These are phyloP conservation scores for Leptobrachium ailaonicum DNA, from an alignment of 2,113 vertebrate genomes.

Conservation along the genomic window DNA sequence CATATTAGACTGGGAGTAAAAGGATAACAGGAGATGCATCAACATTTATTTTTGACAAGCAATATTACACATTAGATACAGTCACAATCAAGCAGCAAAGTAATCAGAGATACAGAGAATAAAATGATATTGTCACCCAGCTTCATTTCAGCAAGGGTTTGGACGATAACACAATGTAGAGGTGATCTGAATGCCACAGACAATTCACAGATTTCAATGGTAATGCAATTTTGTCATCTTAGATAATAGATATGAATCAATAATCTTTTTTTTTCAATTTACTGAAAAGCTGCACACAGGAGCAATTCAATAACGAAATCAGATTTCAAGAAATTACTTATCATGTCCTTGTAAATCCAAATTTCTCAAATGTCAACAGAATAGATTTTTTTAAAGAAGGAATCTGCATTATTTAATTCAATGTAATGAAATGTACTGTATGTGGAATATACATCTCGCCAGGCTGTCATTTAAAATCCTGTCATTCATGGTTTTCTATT, in stretches of 20 bases:
- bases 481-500: too few species aligned
- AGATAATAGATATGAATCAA: background rate
- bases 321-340: background rate
- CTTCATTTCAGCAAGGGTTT: conserved; percentile 1
- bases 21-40: background rate
- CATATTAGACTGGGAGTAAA: background rate
- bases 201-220: background rate
- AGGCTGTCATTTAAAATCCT: too few species aligned
- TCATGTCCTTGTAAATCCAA: background rate
- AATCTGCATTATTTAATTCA: background rate
- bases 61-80: background rate
- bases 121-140: conserved; percentile 39
- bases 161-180: background rate
- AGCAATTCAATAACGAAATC: background rate
- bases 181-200: conserved; percentile 13
- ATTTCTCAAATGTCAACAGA: background rate
- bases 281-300: background rate
- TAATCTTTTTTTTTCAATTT: background rate
- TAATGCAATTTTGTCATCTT: conserved; percentile 2
- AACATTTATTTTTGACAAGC: conserved; percentile 2
- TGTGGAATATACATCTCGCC: too few species aligned
- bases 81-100: conserved; percentile 37
- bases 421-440: background rate
- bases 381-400: background rate
- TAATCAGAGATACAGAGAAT: conserved; percentile 33